Evolutionary conservation across 1,140 invertebrate species (phyloP).

Genomic region (Drosophila bipectinata): DNA sequence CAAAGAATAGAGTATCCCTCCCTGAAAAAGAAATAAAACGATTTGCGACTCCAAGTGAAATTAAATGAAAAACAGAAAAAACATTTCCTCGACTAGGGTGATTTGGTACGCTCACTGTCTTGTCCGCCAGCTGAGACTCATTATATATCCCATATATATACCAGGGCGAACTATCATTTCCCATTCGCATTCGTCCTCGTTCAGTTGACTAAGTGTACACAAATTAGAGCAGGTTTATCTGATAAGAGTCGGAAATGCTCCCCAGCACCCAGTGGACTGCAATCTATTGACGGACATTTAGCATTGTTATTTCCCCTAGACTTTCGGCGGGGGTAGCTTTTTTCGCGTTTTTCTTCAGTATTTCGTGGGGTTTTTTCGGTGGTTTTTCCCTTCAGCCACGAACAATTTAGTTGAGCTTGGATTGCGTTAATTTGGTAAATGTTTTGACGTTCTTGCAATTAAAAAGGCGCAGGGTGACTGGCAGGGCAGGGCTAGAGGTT

Average conservation of each 20-base stretch:
- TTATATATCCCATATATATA: conserved; percentile 25
- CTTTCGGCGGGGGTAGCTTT: conserved; percentile 16
- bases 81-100: conserved; percentile 53
- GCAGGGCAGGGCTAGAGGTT: conserved; percentile 4
- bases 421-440: conserved; percentile 81
- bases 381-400: conserved; percentile 40
- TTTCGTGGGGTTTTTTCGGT: conserved; percentile 29
- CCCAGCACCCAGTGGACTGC: conserved; percentile 26
- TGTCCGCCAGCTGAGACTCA: conserved; percentile 44
- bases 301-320: conserved; percentile 24
- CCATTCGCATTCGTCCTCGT: conserved; percentile 31
- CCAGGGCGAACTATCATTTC: conserved; percentile 33
- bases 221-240: conserved; percentile 82
- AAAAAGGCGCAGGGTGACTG: conserved; percentile 71
- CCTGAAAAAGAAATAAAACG: conserved; percentile 25
- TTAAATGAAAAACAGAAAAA: conserved; percentile 55
- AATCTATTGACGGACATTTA: conserved; percentile 68
- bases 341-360: conserved; percentile 41
- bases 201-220: conserved; percentile 73
- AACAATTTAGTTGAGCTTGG: conserved; percentile 70
- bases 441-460: conserved; percentile 79
- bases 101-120: conserved; percentile 35
- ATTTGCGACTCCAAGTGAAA: conserved; percentile 54
- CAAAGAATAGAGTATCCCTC: conserved; percentile 5
- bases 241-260: conserved; percentile 55